These are phyloP conservation scores for Lucilia cuprina DNA, from an alignment of 1,140 invertebrate species.

Conservation along the genomic window DNA sequence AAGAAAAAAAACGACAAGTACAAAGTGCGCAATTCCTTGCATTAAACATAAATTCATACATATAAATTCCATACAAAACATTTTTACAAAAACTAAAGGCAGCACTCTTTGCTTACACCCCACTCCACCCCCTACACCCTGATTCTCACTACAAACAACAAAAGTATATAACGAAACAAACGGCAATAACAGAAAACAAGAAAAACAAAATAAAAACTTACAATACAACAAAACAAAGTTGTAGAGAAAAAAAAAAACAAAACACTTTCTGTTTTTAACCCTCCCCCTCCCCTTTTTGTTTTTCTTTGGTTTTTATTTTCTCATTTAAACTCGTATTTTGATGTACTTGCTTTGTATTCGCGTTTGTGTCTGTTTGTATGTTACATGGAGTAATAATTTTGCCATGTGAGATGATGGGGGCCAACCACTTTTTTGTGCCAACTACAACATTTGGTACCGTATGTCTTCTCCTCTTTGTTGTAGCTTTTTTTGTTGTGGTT, in stretches of 20 bases:
- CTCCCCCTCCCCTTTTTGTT: not conserved
- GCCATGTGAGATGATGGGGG: not conserved
- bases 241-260: not conserved
- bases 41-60: not conserved
- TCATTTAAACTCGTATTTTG: too few relatives aligned
- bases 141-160: too few relatives aligned
- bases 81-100: not conserved
- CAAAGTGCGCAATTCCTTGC: constrained; percentile 6
- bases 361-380: not conserved
- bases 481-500: not conserved
- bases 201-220: not conserved
- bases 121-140: too few relatives aligned
- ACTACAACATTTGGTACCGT: not conserved
- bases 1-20: not conserved
- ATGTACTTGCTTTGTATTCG: not conserved
- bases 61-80: not conserved
- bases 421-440: not conserved
- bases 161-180: not conserved
- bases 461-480: not conserved
- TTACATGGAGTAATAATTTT: not conserved
- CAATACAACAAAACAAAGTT: not conserved
- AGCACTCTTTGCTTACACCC: not conserved
- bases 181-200: not conserved
- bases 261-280: constrained; percentile 14
- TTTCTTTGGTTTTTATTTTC: not conserved